Base-by-base conservation (phyloP, 2,888 invertebrate genomes). In the Tuberolachnus salignus region DNA sequence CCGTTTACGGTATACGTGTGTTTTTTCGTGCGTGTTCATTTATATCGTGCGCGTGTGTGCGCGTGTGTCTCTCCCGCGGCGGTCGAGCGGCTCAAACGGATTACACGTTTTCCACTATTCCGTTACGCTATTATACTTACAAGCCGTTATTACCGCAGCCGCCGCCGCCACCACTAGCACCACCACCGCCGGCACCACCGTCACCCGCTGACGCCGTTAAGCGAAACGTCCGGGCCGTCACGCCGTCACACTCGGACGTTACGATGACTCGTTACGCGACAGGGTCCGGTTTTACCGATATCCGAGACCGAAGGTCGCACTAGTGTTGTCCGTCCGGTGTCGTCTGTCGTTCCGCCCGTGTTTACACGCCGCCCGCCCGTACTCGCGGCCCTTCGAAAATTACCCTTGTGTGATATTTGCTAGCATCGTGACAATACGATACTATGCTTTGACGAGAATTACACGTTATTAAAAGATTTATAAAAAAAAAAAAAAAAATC, bases 1-100 rank as follows among this genome's bases (percentile, higher is more conserved):
- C 16, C 46, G 21, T 16, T 14, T 16, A 51, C 51, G 34, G 34
- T 16, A 2, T 4, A 11, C 49, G 9, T 44, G 19, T 44, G 19
- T 63, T 6, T 64, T 26, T 26, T 61, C 61, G 42, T 16, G 19
- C 61, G 26, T 19, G 34, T 70, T 70, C 55, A 55, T 70, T 55
- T 70, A 70, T 57, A 55, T 53, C 55, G 55, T 4, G 55, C 55
- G 55, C 10, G 55, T 8, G 53, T 26, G 21, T 26, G 49, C 8
- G 14, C 3, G 34, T 13, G 8, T 6, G n/a, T 9, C n/a, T 53
- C 53, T 53, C n/a, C 53, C 55, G 55, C 51, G 11, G n/a, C n/a
- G 6, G 51, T 51, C 42, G 63, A 44, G 21, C 59, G 55, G 46
- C 71, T 71, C 46, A 72, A 72, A 72, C 71, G 71, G 71, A 72